These are phyloP conservation scores for Ephestia elutella DNA, from an alignment of 1,140 invertebrate species.

Conservation along the genomic window DNA sequence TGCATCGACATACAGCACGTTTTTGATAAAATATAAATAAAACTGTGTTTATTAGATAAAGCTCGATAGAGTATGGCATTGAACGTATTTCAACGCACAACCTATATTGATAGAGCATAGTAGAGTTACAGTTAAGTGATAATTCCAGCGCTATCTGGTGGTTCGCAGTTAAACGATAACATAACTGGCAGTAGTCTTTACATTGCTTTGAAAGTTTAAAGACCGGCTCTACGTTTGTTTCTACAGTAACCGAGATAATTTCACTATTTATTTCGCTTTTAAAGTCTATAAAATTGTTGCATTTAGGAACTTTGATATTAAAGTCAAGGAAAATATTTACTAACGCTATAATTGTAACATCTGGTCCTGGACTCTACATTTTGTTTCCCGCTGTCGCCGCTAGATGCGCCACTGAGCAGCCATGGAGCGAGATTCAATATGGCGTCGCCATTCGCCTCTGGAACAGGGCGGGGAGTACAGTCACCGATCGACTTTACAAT, in stretches of 20 bases:
- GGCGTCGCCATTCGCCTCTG: slow-evolving; percentile 68
- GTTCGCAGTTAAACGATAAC: slow-evolving; percentile 12
- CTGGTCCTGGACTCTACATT: slow-evolving; percentile 1
- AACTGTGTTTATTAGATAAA: slow-evolving; percentile 22
- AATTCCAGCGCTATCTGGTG: slow-evolving; percentile 27
- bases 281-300: too few species aligned
- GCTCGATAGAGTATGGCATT: slow-evolving; percentile 22
- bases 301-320: too few species aligned
- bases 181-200: background rate
- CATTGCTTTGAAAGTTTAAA: background rate
- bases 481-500: slow-evolving; percentile 63
- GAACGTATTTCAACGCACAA: slow-evolving; percentile 17
- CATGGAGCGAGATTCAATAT: slow-evolving; percentile 63
- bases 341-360: background rate
- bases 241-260: background rate
- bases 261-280: background rate
- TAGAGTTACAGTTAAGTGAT: slow-evolving; percentile 5
- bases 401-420: slow-evolving; percentile 50
- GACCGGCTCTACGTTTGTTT: background rate
- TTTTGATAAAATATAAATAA: slow-evolving; percentile 20
- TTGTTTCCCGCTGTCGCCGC: slow-evolving; percentile 34
- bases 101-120: background rate
- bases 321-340: too few species aligned
- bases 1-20: slow-evolving; percentile 6
- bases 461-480: slow-evolving; percentile 72